Conservation (phyloP, 2,888 invertebrate genomes). For the Pegoplata infirma region DNA sequence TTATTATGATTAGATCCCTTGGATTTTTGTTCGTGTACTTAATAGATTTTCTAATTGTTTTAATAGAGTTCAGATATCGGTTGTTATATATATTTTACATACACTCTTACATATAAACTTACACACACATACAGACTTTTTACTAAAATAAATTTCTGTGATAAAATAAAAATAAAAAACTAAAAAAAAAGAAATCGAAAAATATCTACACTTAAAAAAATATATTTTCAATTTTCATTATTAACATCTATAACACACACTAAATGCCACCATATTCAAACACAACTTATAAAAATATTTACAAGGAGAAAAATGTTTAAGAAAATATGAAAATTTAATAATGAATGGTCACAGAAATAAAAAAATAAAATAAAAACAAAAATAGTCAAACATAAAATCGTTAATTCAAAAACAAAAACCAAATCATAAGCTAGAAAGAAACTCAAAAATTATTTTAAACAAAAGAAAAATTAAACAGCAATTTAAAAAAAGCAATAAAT, state of each 20-base stretch:
- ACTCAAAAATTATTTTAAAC: conserved; percentile 37
- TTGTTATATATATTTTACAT: conserved; percentile 11
- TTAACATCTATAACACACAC: not conserved
- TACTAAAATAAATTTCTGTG: conserved; percentile 64
- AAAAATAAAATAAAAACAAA: not conserved
- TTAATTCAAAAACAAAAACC: conserved; percentile 15
- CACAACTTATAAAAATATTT: conserved; percentile 17
- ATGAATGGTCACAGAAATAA: conserved; percentile 7
- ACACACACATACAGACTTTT: conserved; percentile 53
- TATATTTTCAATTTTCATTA: not conserved
- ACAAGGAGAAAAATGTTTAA: conserved; percentile 10
- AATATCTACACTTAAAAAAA: conserved; percentile 10
- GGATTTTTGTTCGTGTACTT: too few species aligned
- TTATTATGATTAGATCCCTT: too few species aligned
- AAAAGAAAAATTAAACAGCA: conserved; percentile 55
- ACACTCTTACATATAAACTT: not conserved
- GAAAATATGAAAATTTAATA: not conserved
- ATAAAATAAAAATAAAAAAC: conserved; percentile 57
- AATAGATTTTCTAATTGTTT: too few species aligned
- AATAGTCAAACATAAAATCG: too few species aligned
- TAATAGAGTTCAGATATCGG: not conserved
- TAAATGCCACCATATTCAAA: conserved; percentile 4
- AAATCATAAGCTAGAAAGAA: not conserved
- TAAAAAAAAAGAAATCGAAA: conserved; percentile 7
- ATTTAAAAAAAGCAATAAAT: conserved; percentile 57